Evolutionary conservation across 2,797 vertebrate species (phyloP), one percentile per base, ranked within the genome.

Genomic region (Darevskia mixta): DNA sequence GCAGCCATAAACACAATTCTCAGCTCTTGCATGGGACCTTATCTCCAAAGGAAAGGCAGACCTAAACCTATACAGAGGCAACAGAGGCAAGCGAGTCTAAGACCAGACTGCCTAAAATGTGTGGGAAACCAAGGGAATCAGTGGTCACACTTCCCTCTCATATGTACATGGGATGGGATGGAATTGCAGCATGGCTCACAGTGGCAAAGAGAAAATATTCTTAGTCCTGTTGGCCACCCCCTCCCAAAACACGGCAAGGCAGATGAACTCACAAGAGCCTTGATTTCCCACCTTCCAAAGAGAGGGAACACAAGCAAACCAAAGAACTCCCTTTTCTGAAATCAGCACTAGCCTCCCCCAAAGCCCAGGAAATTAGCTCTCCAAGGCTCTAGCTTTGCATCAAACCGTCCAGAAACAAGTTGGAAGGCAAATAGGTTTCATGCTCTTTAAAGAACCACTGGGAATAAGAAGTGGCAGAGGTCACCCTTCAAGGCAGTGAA

Each of bases 401-500:
- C 29, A 79, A 35, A 49, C 35, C 13, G 10, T 84, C 35, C 8
- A 64, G 35, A n/a, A 72, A 79, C 29, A 78, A 45, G 55, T 15
- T 61, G 32, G 87, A 88, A 61, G 29, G 49, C 41, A 84, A 79
- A 43, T 43, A 72, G 45, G 49, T 84, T 85, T 85, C 76, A 64
- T 72, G 82, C 35, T 71, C 66, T 88, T 85, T 79, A 88, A 73
- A 85, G 76, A 85, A 64, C 55, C 66, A 80, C n/a, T 79, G 55
- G 76, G 76, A 85, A 66, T 64, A 79, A 49, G 88, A 73, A 73
- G 49, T 61, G 75, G 79, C 88, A 72, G 64, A 83, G 84, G 88
- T 89, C 80, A 86, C 49, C 38, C 38, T 83, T 78, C 38, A 71
- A 86, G 88, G 38, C 85, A 71, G n/a, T 83, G 72, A 43, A 72